Conservation (phyloP, 1,140 invertebrate species). For the Amphibalanus amphitrite region DNA sequence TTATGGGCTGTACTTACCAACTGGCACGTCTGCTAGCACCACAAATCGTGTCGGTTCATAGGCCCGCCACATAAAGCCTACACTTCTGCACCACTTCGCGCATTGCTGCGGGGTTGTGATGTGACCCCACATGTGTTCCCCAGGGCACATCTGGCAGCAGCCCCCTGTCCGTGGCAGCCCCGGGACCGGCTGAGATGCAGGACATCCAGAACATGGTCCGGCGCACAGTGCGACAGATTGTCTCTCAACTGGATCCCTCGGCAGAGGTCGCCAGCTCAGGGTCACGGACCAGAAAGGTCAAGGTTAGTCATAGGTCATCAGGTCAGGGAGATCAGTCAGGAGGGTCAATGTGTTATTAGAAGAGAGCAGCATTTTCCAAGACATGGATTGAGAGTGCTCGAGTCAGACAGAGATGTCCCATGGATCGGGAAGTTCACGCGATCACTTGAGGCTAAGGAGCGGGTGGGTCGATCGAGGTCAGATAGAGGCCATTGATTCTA, state of each 20-base stretch:
- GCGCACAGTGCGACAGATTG: slow-evolving; percentile 7
- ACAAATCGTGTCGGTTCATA: no score
- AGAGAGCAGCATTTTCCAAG: no score
- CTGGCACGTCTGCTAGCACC: no score
- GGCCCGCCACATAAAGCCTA: no score
- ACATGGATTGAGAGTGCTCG: no score
- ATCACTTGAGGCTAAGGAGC: no score
- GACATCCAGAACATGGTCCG: background rate
- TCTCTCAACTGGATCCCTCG: slow-evolving; percentile 6
- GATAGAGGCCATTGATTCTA: background rate
- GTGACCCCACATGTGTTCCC: background rate
- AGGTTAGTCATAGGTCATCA: background rate
- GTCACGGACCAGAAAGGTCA: slow-evolving; percentile 3
- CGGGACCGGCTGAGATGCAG: background rate
- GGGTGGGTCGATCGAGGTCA: background rate
- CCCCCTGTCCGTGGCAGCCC: background rate
- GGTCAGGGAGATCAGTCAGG: background rate
- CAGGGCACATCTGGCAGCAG: background rate
- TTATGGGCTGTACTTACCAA: no score
- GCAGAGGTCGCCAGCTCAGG: slow-evolving; percentile 12
- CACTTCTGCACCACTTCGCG: no score
- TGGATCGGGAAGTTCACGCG: no score
- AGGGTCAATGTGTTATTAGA: background rate
- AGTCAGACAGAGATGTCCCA: no score
- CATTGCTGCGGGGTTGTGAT: background rate